Conservation (phyloP, 2,113 vertebrate species). For the Larimichthys polyactis region DNA sequence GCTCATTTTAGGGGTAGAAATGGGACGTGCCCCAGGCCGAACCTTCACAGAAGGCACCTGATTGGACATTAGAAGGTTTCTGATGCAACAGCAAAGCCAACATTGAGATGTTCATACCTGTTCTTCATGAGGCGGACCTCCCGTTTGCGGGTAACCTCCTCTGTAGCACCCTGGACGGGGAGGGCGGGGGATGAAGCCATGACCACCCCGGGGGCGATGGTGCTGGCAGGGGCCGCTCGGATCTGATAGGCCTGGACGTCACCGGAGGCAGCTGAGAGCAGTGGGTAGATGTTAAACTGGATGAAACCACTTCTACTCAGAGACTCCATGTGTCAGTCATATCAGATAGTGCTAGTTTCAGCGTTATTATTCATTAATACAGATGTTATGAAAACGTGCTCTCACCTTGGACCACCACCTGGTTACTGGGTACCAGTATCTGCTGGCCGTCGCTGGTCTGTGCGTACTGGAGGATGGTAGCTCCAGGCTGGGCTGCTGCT, state of each 20-base stretch:
- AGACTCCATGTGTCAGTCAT: not conserved
- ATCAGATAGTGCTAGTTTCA: not conserved
- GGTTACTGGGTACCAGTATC: slow-evolving; percentile 98
- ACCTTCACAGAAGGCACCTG: not conserved
- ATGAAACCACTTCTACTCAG: not conserved
- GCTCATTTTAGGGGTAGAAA: not conserved
- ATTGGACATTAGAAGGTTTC: not conserved
- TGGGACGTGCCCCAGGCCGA: not conserved
- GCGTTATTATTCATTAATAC: not conserved
- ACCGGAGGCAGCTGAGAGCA: slow-evolving; percentile 90
- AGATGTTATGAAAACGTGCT: not conserved
- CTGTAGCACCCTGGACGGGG: slow-evolving; percentile 89
- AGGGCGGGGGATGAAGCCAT: slow-evolving; percentile 96
- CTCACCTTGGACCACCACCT: slow-evolving; percentile 98
- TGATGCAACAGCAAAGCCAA: not conserved
- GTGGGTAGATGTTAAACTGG: not conserved
- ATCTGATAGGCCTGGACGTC: slow-evolving; percentile 99
- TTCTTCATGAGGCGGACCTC: slow-evolving; percentile 99
- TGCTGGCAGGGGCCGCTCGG: slow-evolving; percentile 91
- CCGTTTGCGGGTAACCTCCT: slow-evolving; percentile 94
- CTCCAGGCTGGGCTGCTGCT: slow-evolving; percentile 91
- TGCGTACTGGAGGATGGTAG: slow-evolving; percentile 98
- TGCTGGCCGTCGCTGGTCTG: slow-evolving; percentile 98
- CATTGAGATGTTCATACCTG: slow-evolving; percentile 83
- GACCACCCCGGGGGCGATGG: slow-evolving; percentile 93